Conservation (phyloP, 2,113 vertebrate species). For the Catharus fuscescens region DNA sequence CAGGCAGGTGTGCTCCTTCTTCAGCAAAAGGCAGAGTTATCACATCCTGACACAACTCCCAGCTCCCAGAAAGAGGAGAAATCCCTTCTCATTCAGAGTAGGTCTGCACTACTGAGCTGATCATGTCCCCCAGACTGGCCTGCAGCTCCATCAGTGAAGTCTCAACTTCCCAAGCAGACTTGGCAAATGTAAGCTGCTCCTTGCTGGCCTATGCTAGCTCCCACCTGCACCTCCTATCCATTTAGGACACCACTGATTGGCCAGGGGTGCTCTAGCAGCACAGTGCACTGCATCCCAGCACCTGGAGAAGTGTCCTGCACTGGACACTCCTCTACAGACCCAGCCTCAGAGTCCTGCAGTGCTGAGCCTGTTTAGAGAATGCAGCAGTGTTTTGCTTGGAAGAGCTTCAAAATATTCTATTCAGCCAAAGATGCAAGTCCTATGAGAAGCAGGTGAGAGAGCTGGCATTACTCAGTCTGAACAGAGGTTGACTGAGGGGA, state of each 20-base stretch:
- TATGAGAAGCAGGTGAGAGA: background rate
- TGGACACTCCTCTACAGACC: background rate
- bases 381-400: background rate
- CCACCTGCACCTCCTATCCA: background rate
- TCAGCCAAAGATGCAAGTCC: background rate
- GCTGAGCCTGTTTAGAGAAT: background rate
- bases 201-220: background rate
- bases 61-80: background rate
- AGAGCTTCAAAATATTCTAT: background rate
- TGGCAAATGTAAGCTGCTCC: background rate
- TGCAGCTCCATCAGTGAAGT: background rate
- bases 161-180: background rate
- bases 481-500: background rate
- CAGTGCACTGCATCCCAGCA: background rate
- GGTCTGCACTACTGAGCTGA: background rate
- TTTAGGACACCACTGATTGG: background rate
- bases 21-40: background rate
- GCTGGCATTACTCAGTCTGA: background rate
- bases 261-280: background rate
- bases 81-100: background rate
- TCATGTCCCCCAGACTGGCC: no score
- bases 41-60: background rate
- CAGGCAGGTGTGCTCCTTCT: background rate
- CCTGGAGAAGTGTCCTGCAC: background rate
- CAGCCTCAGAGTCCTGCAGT: background rate